Base-by-base conservation (phyloP, 1,140 invertebrate genomes). In the Caenorhabditis remanei region DNA sequence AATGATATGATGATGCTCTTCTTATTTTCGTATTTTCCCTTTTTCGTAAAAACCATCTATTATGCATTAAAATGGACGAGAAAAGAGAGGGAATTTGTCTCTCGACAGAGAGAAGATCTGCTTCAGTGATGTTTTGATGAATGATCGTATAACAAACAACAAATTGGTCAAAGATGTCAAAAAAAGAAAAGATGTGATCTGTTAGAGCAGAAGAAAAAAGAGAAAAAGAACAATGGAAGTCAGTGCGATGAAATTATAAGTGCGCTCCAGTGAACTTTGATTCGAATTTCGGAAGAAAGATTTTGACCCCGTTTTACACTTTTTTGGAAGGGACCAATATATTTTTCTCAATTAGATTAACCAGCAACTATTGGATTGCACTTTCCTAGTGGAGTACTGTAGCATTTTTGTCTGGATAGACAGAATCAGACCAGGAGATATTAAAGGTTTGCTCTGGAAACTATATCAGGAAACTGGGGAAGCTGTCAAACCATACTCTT, bases 101-200 rank as follows among this genome's bases (percentile, higher is more conserved):
- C 50, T 53, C 50, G 16, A 53, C 13, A 53, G 50, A 53, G 11
- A 53, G 50, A 21, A 58, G 56, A 58, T n/a, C 16, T 5, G 43
- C 41, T 46, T 48, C 41, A 75, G 13, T 75, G 67, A 75, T 75
- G 67, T 75, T 75, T 75, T 75, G 67, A 75, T 75, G 67, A 75
- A 75, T 75, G 67, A 32, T 21, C 19, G 5, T 67, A 16, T 21
- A 67, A 67, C 63, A 67, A 67, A n/a, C 13, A 32, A 21, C 63
- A 67, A 40, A 32, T 67, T 61, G 58, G 24, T n/a, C 56, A 61
- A 7, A 61, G 21, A 61, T 61, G 56, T 8, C 11, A 61, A n/a
- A 24, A 19, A 61, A 19, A 19, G 3, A 55, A 55, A 1, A 1
- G 3, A 19, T 11, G 19, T 1, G 21, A 61, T 61, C 58, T 32